A percentile compares a stretch with the other conserved stretches of the same genome.
phyloP scores from a whole-genome alignment of 2,113 vertebrate species.

The Nanorana parkeri region DNA sequence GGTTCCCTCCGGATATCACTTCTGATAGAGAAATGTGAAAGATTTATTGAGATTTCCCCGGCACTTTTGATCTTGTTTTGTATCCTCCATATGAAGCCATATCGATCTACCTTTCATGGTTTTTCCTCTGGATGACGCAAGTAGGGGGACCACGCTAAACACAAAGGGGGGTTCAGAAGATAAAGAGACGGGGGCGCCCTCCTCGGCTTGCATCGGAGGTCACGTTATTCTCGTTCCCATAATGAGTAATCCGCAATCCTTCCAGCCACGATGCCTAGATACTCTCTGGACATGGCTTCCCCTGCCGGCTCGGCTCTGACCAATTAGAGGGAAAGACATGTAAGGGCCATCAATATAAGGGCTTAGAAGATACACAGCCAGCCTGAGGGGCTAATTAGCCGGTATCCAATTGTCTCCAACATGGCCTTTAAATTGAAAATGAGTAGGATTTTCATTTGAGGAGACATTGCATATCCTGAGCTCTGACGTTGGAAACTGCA shows the following conservation, averaged over 20 bases:
- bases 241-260: slow-evolving; percentile 14
- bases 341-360: not conserved
- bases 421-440: slow-evolving; percentile 5
- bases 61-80: not conserved
- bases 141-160: not conserved
- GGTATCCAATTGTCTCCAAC: slow-evolving; percentile 26
- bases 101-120: slow-evolving; percentile 10
- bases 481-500: slow-evolving; percentile 4
- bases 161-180: not conserved
- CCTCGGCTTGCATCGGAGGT: not conserved
- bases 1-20: not conserved
- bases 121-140: not conserved
- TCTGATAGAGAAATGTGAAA: not conserved
- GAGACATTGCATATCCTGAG: slow-evolving; percentile 2
- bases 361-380: not conserved
- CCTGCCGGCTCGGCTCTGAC: not conserved
- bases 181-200: not conserved
- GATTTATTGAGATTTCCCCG: not conserved
- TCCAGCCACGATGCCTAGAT: not conserved
- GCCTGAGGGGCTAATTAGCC: slow-evolving; percentile 44
- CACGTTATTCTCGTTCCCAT: not conserved
- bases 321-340: slow-evolving; percentile 26
- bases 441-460: not conserved
- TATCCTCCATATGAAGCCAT: not conserved
- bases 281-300: not conserved